Evolutionary conservation across 2,888 invertebrate genomes (phyloP).

Genomic region (Unio delphinus): DNA sequence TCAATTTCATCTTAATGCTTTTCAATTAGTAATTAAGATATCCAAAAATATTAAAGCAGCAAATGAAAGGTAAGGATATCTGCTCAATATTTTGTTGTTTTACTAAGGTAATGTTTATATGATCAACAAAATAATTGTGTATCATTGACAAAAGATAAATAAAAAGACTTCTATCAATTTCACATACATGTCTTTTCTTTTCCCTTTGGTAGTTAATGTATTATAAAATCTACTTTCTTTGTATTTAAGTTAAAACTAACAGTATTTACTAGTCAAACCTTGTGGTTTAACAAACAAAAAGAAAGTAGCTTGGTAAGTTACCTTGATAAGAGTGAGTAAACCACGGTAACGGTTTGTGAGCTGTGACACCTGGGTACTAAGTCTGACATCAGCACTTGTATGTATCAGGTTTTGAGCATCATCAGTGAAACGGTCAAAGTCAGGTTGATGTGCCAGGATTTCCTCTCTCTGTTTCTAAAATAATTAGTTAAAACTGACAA

Average conservation of each 20-base stretch:
- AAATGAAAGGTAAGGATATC: too few species aligned
- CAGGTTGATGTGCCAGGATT: constrained; percentile 85
- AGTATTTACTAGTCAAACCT: background rate
- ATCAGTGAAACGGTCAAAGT: constrained; percentile 91
- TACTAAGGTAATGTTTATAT: too few species aligned
- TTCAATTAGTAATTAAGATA: too few species aligned
- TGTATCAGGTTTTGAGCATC: constrained; percentile 88
- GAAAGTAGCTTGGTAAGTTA: constrained; percentile 33
- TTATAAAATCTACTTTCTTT: background rate
- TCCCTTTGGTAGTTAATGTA: background rate
- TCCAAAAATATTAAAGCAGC: too few species aligned
- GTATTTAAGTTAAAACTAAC: background rate
- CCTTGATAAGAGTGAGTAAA: constrained; percentile 88
- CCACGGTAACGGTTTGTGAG: constrained; percentile 93
- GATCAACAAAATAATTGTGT: too few species aligned
- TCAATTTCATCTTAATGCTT: too few species aligned
- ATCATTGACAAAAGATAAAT: background rate
- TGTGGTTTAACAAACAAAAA: background rate
- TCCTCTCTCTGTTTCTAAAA: constrained; percentile 76
- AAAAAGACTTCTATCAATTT: background rate
- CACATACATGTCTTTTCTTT: background rate
- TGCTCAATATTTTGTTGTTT: too few species aligned
- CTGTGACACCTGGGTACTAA: constrained; percentile 86
- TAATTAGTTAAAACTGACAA: constrained; percentile 1
- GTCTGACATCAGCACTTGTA: constrained; percentile 84